A percentile compares a stretch with the other conserved stretches of the same genome.
phyloP scores from a whole-genome alignment of 2,113 vertebrate genomes.

The Ictalurus punctatus region DNA sequence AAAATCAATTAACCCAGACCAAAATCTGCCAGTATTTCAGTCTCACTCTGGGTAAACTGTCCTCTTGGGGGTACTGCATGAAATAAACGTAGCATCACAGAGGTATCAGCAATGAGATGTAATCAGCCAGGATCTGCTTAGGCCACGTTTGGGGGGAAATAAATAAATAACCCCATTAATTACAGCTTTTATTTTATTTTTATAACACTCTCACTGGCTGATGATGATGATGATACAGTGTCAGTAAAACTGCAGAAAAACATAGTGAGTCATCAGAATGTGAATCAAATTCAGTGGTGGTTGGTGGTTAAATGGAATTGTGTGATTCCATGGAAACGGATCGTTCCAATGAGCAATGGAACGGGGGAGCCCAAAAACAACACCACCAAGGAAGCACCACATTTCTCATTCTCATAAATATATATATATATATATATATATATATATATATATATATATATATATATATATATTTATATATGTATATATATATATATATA shows the following conservation, averaged over 20 bases:
- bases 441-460: no score
- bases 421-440: no score
- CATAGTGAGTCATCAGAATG: background rate
- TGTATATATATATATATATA: no score
- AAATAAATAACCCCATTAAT: background rate
- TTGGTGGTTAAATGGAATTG: background rate
- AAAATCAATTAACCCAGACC: constrained; percentile 9
- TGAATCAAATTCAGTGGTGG: background rate
- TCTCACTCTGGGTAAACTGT: background rate
- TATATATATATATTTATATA: no score
- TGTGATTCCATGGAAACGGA: background rate
- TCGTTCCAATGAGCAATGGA: background rate
- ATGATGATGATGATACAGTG: background rate
- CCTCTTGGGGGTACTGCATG: background rate
- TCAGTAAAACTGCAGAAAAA: background rate
- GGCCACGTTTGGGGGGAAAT: background rate
- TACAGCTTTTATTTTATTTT: background rate
- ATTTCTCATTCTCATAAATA: background rate
- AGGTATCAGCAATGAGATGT: background rate
- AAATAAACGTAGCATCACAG: background rate
- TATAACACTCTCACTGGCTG: background rate
- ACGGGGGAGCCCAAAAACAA: background rate
- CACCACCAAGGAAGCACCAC: background rate
- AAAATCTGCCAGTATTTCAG: constrained; percentile 8
- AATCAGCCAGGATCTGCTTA: background rate